A percentile compares a stretch with the other conserved stretches of the same genome.
Conservation (phyloP, 2,797 vertebrate species). For the Falco novaeseelandiae region DNA sequence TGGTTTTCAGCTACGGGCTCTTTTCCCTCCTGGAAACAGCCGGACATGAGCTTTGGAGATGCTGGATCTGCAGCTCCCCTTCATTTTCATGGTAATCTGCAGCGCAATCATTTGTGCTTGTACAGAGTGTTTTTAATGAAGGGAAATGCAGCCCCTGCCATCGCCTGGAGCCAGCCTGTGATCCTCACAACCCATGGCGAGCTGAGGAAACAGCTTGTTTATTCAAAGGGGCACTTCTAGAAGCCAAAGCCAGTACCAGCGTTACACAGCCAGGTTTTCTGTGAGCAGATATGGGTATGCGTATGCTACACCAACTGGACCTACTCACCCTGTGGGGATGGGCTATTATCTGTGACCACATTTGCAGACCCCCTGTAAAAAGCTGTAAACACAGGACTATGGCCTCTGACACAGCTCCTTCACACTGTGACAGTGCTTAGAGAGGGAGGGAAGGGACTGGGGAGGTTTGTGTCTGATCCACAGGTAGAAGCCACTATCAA, state of each 20-base stretch:
- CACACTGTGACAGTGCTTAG: accelerated
- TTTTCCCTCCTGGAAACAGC: background rate
- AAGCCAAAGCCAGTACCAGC: background rate
- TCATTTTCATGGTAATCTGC: background rate
- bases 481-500: background rate
- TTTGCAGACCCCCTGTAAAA: background rate
- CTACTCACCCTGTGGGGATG: background rate
- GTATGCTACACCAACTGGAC: accelerated
- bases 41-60: accelerated
- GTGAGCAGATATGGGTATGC: background rate
- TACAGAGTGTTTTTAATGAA: background rate
- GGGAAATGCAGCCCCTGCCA: background rate
- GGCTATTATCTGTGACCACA: background rate
- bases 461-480: background rate
- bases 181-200: background rate
- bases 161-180: background rate
- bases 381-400: accelerated
- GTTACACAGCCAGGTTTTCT: background rate
- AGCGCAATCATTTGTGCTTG: background rate
- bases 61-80: background rate
- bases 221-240: background rate
- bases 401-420: background rate
- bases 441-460: background rate
- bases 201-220: background rate
- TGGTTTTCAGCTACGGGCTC: accelerated